Base-by-base conservation (phyloP, 2,888 invertebrate species). In the Agelastica alni region DNA sequence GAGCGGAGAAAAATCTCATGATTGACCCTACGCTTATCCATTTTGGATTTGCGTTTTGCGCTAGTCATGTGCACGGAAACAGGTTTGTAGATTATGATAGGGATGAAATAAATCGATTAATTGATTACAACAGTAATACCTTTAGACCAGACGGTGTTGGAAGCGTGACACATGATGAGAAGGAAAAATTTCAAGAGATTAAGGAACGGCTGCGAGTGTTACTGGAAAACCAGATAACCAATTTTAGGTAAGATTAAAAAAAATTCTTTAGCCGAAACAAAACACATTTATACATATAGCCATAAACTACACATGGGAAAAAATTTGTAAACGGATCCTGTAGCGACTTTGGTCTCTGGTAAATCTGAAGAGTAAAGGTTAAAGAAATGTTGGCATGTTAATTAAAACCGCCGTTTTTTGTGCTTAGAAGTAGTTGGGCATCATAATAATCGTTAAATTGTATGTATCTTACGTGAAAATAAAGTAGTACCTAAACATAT, bases 1-100 rank as follows among this genome's bases (percentile, higher is more conserved):
- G 94, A 59, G 95, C 96, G 0, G 96, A 98, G 77, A 93, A 93
- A 70, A 80, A 81, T 58, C 84, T 92, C 67, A 93, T 98, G 83
- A 96, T 99, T 59, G 99, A 99, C 80, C 99, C 99, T 0, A 98
- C 96, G 1, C 83, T 99, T 58, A 96, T 99, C 75, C 98, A 99
- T 80, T 99, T 94, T 80, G 96, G 96, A 71, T 99, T 98, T 80
- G 98, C 98, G 37, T 99, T 97, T 81, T 99, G 99, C 80, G 98
- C 98, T 48, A 96, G 94, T 69, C 99, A 99, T 78, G 98, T 99
- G 6, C 96, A 98, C 76, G 99, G 99, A 62, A 99, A 98, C 83
- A 91, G 94, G 94, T 95, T 83, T 76, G 83, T 73, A 74, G 49
- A 59, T 46, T 53, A 39, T 45, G 37, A 61, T 69, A 72, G 71